phyloP scores from a whole-genome alignment of 1,140 invertebrate species.

The Dufourea novaeangliae region DNA sequence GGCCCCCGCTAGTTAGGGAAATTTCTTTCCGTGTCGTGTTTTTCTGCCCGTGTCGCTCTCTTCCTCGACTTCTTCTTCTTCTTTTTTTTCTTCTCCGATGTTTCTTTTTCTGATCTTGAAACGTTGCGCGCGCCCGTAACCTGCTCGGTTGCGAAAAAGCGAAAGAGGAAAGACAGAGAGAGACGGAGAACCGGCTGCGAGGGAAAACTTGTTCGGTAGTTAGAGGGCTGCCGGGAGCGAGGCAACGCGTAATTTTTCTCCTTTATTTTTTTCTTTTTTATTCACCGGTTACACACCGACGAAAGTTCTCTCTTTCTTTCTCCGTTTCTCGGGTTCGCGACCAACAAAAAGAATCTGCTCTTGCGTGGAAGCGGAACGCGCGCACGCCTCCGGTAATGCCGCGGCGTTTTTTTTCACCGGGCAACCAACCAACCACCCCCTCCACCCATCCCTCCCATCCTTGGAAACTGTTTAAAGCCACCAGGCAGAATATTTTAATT shows the following conservation, averaged over 20 bases:
- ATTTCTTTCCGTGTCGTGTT: conserved; percentile 27
- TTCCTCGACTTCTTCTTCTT: not conserved
- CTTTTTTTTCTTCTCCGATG: too few relatives aligned
- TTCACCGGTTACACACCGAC: conserved; percentile 8
- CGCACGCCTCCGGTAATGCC: conserved; percentile 28
- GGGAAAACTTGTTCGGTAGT: conserved; percentile 49
- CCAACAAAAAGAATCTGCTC: conserved; percentile 43
- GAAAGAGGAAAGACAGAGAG: not conserved
- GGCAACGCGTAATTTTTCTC: conserved; percentile 20
- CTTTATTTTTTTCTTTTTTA: not conserved
- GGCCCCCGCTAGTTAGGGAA: conserved; percentile 20
- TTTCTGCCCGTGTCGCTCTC: not conserved
- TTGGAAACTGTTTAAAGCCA: conserved; percentile 63
- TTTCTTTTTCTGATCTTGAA: conserved; percentile 32
- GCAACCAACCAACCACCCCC: too few relatives aligned
- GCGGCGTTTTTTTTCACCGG: conserved; percentile 19
- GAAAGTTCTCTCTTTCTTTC: conserved; percentile 24
- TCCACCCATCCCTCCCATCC: too few relatives aligned
- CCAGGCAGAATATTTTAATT: conserved; percentile 67
- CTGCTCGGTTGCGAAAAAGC: not conserved
- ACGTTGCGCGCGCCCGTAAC: conserved; percentile 8
- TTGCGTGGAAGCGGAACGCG: conserved; percentile 16
- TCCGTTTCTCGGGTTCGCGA: not conserved
- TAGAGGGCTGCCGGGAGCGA: conserved; percentile 23
- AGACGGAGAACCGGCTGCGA: not conserved